Conservation (phyloP, 2,888 invertebrate genomes). For the Agrochola lota region DNA sequence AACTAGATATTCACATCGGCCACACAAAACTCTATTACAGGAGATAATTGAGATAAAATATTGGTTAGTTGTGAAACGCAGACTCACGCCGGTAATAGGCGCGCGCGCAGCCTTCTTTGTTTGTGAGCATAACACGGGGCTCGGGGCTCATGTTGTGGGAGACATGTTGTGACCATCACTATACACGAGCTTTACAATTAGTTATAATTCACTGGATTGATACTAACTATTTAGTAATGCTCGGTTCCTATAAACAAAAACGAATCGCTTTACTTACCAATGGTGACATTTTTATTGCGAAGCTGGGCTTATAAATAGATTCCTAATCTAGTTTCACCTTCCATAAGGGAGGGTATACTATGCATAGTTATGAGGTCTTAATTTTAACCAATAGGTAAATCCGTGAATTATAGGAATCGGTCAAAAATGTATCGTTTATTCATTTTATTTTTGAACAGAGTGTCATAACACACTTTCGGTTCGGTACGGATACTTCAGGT, state of each 20-base stretch:
- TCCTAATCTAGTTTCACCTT: too few relatives aligned
- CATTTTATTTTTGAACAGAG: neutral
- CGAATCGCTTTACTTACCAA: too few relatives aligned
- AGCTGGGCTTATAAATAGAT: too few relatives aligned
- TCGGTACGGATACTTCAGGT: neutral
- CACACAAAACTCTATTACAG: constrained; percentile 49
- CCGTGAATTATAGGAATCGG: too few relatives aligned
- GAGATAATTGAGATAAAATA: constrained; percentile 66
- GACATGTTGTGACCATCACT: neutral
- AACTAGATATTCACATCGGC: constrained; percentile 57
- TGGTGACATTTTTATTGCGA: too few relatives aligned
- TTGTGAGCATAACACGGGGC: constrained; percentile 20
- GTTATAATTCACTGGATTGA: neutral
- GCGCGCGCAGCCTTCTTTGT: constrained; percentile 52
- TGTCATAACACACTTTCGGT: too few relatives aligned
- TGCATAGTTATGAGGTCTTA: too few relatives aligned
- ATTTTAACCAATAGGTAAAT: too few relatives aligned
- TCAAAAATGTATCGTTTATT: too few relatives aligned
- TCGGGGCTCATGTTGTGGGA: constrained; percentile 6
- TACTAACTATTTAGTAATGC: neutral
- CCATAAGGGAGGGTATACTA: too few relatives aligned
- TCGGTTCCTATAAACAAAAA: too few relatives aligned
- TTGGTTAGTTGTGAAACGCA: constrained; percentile 62
- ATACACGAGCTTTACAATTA: neutral
- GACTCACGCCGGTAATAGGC: constrained; percentile 57